Base-by-base conservation (phyloP, 2,113 vertebrate genomes). In the Oreochromis spilurus region DNA sequence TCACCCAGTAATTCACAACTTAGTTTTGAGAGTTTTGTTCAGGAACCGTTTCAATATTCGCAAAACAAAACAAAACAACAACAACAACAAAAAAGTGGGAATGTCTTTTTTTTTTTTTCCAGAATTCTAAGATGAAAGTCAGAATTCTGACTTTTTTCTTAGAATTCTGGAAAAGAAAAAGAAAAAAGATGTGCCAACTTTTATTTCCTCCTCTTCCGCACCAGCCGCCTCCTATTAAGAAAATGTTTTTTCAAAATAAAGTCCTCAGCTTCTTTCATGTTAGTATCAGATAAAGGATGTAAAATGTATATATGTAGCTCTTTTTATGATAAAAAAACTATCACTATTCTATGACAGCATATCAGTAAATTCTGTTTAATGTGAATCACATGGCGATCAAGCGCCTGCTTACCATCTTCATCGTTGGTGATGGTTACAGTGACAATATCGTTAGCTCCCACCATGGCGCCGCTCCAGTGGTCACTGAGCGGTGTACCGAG, bases 381-480 rank as follows among this genome's bases (percentile, higher is more conserved):
- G 70, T 19, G 70, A 77, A 19, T 19, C 4, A 29, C 17, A 1
- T 45, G 38, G 38, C 5, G 21, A 72, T 43, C n/a, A 43, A 43
- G 21, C 2, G 0, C 2, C 13, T 2, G 7, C 94, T 97, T 92
- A 99, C 99, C 99, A 1, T 99, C 99, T 95, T 99, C 99, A 0
- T 98, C 98, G 0, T 99, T 99, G 86, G 97, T 97, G 94, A 99
- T 96, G 60, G 97, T 98, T 91, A 99, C 5, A 14, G 97, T 98
- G 57, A 97, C 97, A 72, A 97, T 5, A 2, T 96, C 96, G 3
- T 85, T 95, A 10, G 92, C 96, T 2, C 98, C 99, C 50, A 98
- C 91, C 96, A 97, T 97, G 52, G 98, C 98, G 52, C 98, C 98
- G 6, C 98, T 98, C 99, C 98, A 99, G 45, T 99, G 98, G 93